Base-by-base conservation (phyloP, 1,140 invertebrate species). In the Dendrolimus kikuchii region DNA sequence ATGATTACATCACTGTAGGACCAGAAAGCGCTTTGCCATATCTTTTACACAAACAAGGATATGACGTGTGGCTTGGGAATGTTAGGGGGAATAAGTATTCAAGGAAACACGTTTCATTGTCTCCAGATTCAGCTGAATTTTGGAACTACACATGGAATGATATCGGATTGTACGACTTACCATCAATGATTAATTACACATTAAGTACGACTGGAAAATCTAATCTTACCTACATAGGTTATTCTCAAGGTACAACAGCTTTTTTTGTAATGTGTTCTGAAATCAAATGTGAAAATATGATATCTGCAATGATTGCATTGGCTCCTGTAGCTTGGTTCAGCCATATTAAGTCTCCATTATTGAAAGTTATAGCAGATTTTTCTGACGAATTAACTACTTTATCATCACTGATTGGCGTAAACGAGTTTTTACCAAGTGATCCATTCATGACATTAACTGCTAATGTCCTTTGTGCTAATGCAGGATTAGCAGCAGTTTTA, bases 41-140 rank as follows among this genome's bases (percentile, higher is more conserved):
- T 63, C 64, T 89, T 40, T 64, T 92, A n/a, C 88, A 90, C 2
- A 90, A 91, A 65, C 60, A 74, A 50, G 91, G 90, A 7, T 92
- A 90, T 60, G 92, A 93, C 61, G 91, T 93, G 4, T 93, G 92
- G 92, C 63, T 92, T 57, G 86, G 90, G 4, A 93, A 93, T 66
- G 83, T 83, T 9, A 77, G 92, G 42, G 92, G 92, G 5, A 93
- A 91, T 55, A 85, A 81, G 41, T 91, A 92, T 62, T 90, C 90
- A 0, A 80, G 78, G 49, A 70, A 81, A 44, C 90, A 92, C 66
- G 71, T 66, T 5, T 70, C 52, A n/a, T 59, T 91, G 4, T 80
- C 83, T 40, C 72, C 89, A 82, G 52, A 59, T 8, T 68, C 89
- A 36, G 49, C 71, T 36, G 68, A 89, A 58, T 89, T 81, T 60